These are phyloP conservation scores for Eumacrocentrus americanus DNA, from an alignment of 2,888 invertebrate genomes.

Conservation along the genomic window DNA sequence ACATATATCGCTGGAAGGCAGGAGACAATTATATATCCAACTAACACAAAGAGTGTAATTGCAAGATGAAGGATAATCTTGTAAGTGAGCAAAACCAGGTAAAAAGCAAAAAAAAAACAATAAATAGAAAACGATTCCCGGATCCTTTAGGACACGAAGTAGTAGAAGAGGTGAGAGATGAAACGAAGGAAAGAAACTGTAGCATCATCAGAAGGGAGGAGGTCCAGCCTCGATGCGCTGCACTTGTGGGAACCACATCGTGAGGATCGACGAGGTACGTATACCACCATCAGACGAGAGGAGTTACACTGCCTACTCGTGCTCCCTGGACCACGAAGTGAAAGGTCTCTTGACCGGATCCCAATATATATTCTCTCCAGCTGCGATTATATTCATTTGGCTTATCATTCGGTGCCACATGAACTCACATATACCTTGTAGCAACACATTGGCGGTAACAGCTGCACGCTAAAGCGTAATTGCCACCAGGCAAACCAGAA, in stretches of 20 bases:
- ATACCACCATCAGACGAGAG: too few relatives aligned
- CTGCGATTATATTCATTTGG: slow-evolving; percentile 17
- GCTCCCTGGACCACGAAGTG: slow-evolving; percentile 61
- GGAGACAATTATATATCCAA: neutral
- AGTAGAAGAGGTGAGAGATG: slow-evolving; percentile 23
- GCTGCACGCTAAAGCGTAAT: slow-evolving; percentile 11
- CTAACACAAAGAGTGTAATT: too few relatives aligned
- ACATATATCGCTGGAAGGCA: slow-evolving; percentile 7
- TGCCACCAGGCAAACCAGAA: slow-evolving; percentile 10
- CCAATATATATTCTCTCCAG: neutral
- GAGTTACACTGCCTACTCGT: slow-evolving; percentile 43
- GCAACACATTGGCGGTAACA: slow-evolving; percentile 13
- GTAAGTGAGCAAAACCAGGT: neutral
- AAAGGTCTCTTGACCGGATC: slow-evolving; percentile 51
- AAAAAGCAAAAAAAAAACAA: slow-evolving; percentile 13
- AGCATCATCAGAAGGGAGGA: slow-evolving; percentile 18
- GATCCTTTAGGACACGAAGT: slow-evolving; percentile 22
- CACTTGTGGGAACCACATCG: slow-evolving; percentile 31
- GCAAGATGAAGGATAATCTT: neutral
- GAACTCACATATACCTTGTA: slow-evolving; percentile 9
- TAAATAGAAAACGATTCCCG: slow-evolving; percentile 28
- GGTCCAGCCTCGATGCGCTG: slow-evolving; percentile 28
- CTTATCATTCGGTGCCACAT: slow-evolving; percentile 14
- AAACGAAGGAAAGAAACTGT: slow-evolving; percentile 24
- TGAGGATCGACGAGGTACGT: neutral